phyloP scores from a whole-genome alignment of 2,113 vertebrate genomes.

The Argyrosomus japonicus region DNA sequence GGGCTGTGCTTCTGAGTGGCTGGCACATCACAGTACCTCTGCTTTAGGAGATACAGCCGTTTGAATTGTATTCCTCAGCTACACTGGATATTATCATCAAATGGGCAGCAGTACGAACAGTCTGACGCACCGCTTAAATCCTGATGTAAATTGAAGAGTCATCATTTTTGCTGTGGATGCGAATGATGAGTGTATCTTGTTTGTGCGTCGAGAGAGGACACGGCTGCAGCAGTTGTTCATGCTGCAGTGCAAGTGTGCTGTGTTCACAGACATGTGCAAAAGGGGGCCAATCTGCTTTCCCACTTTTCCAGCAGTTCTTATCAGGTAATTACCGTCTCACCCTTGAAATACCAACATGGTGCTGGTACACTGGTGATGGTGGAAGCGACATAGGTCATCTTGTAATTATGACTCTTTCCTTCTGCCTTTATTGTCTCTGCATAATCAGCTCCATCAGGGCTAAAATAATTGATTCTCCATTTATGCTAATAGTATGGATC shows the following conservation, averaged over 20 bases:
- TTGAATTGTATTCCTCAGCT: slow-evolving; percentile 67
- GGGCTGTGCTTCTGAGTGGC: slow-evolving; percentile 65
- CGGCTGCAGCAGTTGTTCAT: neutral
- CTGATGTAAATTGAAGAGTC: slow-evolving; percentile 60
- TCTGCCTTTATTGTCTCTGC: slow-evolving; percentile 75
- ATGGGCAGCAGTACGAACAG: slow-evolving; percentile 42
- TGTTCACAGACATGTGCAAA: slow-evolving; percentile 27
- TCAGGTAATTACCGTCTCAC: slow-evolving; percentile 68
- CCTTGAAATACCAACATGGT: slow-evolving; percentile 72
- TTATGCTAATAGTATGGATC: slow-evolving; percentile 83
- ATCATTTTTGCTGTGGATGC: slow-evolving; percentile 46
- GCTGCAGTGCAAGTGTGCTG: slow-evolving; percentile 13
- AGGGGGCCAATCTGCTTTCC: slow-evolving; percentile 17
- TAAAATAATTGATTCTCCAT: slow-evolving; percentile 80
- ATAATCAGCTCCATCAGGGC: slow-evolving; percentile 77
- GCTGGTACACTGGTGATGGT: slow-evolving; percentile 47
- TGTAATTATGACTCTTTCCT: slow-evolving; percentile 77
- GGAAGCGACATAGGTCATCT: slow-evolving; percentile 69
- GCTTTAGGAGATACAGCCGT: slow-evolving; percentile 71
- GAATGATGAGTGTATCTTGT: slow-evolving; percentile 26
- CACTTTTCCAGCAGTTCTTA: slow-evolving; percentile 50
- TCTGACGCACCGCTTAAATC: slow-evolving; percentile 47
- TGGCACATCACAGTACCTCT: slow-evolving; percentile 70
- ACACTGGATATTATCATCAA: slow-evolving; percentile 68
- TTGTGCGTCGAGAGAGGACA: slow-evolving; percentile 14